These are phyloP conservation scores for Scaptodrosophila latifasciaeformis DNA, from an alignment of 2,888 invertebrate species.

Conservation along the genomic window DNA sequence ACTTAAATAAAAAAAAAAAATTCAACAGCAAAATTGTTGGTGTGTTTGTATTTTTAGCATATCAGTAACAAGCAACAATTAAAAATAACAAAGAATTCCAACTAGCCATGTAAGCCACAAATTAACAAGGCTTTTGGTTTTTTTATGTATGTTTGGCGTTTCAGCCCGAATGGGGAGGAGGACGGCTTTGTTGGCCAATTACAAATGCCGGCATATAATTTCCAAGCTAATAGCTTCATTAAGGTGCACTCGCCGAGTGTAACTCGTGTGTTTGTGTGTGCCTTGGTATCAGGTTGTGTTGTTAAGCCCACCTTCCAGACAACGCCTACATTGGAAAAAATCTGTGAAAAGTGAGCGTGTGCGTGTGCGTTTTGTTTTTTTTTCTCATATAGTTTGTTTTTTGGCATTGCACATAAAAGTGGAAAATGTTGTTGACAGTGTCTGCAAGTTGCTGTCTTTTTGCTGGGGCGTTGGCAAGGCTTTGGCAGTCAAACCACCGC, in stretches of 20 bases:
- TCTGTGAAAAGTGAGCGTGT: conserved; percentile 1
- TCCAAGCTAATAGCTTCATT: conserved; percentile 66
- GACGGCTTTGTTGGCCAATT: conserved; percentile 64
- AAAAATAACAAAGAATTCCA: no score
- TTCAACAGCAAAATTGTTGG: no score
- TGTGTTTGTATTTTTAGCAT: no score
- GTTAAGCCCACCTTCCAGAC: conserved; percentile 4
- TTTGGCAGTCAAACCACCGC: conserved; percentile 26
- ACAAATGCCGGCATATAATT: conserved; percentile 52
- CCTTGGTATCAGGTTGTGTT: conserved; percentile 9
- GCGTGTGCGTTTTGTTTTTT: background rate
- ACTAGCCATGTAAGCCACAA: no score
- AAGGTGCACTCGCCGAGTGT: conserved; percentile 21
- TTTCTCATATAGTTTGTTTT: background rate
- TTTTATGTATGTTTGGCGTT: no score
- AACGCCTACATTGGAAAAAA: conserved; percentile 11
- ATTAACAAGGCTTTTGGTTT: no score
- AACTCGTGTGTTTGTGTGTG: background rate
- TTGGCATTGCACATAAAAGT: conserved; percentile 36
- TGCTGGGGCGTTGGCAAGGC: conserved; percentile 9
- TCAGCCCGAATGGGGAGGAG: no score
- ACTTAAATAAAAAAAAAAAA: no score
- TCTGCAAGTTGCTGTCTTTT: conserved; percentile 56
- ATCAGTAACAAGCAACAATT: no score
- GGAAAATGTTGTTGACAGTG: conserved; percentile 59